Base-by-base conservation (phyloP, 2,113 vertebrate genomes). In the Recurvirostra avosetta region DNA sequence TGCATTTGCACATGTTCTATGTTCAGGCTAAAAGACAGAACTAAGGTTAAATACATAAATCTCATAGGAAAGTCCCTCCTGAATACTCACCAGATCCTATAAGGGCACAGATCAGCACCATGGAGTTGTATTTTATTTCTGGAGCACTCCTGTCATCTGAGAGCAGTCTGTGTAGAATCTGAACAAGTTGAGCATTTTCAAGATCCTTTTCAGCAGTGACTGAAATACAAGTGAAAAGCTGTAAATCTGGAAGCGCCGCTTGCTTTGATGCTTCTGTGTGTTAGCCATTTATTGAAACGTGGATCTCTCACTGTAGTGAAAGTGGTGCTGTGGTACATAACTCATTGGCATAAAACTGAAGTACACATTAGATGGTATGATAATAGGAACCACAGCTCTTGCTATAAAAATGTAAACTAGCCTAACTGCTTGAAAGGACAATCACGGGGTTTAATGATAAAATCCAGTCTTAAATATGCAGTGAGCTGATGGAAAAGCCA, bases 51-150 rank as follows among this genome's bases (percentile, higher is more conserved):
- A 74, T 11, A 62, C 25, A 23, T 23, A 41, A 45, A 71, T 52
- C 16, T 75, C 40, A n/a, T 29, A 3, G 40, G 59, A 74, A 86
- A 92, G 80, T 55, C 47, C 67, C 45, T 80, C 89, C 47, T 26
- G 38, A 92, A 87, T 75, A 95, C 98, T 97, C 94, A 99, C 99
- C 99, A 96, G 99, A 99, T 79, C 98, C 99, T 99, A 99, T 99
- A 83, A 99, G 98, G 13, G 99, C 98, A 97, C 99, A 99, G 98
- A 99, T 99, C 97, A 99, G 98, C 90, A 99, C 99, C 99, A 99
- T 99, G 78, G 99, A 99, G 97, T 99, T 99, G 91, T 99, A 99
- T 88, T 99, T 99, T 86, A 99, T 99, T 98, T 99, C 99, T 36
- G 99, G 99, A 49, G 99, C 99, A 15, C 99, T 99, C 95, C 98